These are phyloP conservation scores for Hemibagrus wyckioides DNA, from an alignment of 2,113 vertebrate species.

Conservation along the genomic window DNA sequence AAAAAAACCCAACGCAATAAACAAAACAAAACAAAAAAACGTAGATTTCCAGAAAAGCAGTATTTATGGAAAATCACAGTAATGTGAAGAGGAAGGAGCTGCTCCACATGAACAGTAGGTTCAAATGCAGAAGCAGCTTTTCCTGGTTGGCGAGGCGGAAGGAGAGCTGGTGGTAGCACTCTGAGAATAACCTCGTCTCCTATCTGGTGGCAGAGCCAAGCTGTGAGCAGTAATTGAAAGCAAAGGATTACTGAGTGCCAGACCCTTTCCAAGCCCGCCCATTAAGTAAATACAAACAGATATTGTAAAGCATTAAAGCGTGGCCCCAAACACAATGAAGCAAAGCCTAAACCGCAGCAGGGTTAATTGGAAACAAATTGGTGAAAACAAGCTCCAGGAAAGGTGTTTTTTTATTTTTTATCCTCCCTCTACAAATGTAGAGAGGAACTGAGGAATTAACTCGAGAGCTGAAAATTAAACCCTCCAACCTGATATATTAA, in stretches of 20 bases:
- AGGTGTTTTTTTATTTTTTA: background rate
- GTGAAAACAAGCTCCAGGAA: slow-evolving; percentile 33
- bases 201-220: slow-evolving; percentile 28
- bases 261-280: slow-evolving; percentile 4
- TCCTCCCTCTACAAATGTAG: background rate
- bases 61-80: background rate
- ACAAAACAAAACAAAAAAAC: background rate
- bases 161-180: slow-evolving; percentile 10
- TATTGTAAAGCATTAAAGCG: slow-evolving; percentile 40
- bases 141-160: background rate
- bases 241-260: slow-evolving; percentile 45
- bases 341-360: slow-evolving; percentile 27
- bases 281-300: slow-evolving; percentile 54
- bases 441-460: background rate
- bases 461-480: background rate
- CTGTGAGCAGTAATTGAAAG: slow-evolving; percentile 53
- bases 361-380: slow-evolving; percentile 53
- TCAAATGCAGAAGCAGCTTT: background rate
- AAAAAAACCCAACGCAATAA: too few relatives aligned
- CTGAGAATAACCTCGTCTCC: slow-evolving; percentile 15
- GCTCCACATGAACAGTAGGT: background rate
- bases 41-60: background rate
- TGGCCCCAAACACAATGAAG: slow-evolving; percentile 34
- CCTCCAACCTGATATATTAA: background rate
- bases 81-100: slow-evolving; percentile 5